Conservation (phyloP, 1,140 invertebrate species). For the Euglossa dilemma region DNA sequence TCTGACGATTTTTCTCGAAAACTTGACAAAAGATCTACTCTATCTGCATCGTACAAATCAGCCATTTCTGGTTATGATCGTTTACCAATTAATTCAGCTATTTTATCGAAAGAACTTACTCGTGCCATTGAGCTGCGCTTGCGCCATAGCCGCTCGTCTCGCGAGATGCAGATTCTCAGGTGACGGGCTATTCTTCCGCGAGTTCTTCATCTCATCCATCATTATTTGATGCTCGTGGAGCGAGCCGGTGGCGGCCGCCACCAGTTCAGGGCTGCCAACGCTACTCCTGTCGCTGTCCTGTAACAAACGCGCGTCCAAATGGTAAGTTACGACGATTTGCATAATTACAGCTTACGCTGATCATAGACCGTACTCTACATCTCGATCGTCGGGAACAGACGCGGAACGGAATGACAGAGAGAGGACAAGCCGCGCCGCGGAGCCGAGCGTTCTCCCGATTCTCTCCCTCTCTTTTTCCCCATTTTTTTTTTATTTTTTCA, state of each 20-base stretch:
- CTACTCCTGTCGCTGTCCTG: slow-evolving; percentile 88
- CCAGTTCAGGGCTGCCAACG: slow-evolving; percentile 86
- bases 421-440: not conserved
- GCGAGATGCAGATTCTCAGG: slow-evolving; percentile 81
- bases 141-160: slow-evolving; percentile 80
- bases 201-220: slow-evolving; percentile 78
- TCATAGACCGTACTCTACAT: not conserved
- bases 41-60: too few species aligned
- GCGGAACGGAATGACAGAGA: too few species aligned
- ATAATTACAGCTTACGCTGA: not conserved
- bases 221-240: slow-evolving; percentile 82
- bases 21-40: too few species aligned
- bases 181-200: slow-evolving; percentile 76
- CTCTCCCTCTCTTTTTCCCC: too few species aligned
- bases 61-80: too few species aligned
- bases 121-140: slow-evolving; percentile 87
- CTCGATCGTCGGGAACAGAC: not conserved
- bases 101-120: slow-evolving; percentile 84
- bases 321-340: not conserved
- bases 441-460: not conserved
- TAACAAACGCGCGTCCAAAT: slow-evolving; percentile 73
- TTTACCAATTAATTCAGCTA: not conserved
- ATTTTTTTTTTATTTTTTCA: not conserved
- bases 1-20: too few species aligned
- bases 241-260: slow-evolving; percentile 82